phyloP scores from a whole-genome alignment of 2,113 vertebrate genomes.

The Fulica atra region DNA sequence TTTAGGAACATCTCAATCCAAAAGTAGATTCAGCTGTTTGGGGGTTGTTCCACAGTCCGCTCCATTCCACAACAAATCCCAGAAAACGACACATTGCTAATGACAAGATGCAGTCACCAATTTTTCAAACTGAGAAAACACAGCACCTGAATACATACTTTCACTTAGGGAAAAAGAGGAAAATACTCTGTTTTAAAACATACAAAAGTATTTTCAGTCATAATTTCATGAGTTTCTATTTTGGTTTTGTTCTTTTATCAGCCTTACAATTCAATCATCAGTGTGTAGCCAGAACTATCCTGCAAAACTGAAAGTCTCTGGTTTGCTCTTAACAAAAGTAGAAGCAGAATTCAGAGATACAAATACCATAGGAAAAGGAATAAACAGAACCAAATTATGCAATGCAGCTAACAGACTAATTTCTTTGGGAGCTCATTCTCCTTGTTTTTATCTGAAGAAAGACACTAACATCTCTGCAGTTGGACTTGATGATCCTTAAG shows the following conservation, averaged over 20 bases:
- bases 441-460: background rate
- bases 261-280: background rate
- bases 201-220: background rate
- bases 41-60: background rate
- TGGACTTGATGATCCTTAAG: too few relatives aligned
- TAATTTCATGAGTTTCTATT: background rate
- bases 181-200: background rate
- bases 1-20: background rate
- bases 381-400: background rate
- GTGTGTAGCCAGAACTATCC: background rate
- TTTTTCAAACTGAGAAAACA: rapidly evolving
- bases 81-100: background rate
- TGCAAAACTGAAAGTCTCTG: background rate
- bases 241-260: background rate
- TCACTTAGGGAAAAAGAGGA: background rate
- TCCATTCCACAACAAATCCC: background rate
- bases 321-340: background rate
- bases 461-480: background rate
- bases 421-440: background rate
- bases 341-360: background rate
- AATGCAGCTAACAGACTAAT: background rate
- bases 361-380: background rate
- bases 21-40: background rate
- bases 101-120: background rate
- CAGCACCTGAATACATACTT: background rate